Evolutionary conservation across 2,888 invertebrate species (phyloP), one percentile per base, ranked within the genome.

Genomic region (Leistus spinibarbis): DNA sequence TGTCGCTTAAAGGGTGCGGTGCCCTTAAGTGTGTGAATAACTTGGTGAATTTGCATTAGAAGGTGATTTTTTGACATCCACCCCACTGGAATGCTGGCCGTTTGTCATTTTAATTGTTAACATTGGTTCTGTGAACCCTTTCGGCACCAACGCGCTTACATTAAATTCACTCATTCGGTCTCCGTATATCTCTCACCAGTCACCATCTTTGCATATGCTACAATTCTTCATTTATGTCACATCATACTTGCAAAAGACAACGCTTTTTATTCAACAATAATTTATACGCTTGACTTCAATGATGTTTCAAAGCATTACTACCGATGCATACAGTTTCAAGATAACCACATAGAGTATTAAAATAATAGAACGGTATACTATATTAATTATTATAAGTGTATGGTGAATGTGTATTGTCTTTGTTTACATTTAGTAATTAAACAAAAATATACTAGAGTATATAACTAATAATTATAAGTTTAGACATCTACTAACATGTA

Each of bases 101-200:
- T 72, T 72, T 72, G 27, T 72, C 72, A 72, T 72, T 72, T 72
- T 72, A 72, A 66, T 72, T 72, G 72, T 72, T 72, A 66, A 72
- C 23, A 23, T 23, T 23, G 64, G 64, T 64, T 22, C 23, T 64
- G 7, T 16, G 23, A 64, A 64, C 64, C 64, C 64, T 64, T 64
- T 64, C 60, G 20, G 60, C 60, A 60, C 60, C 40, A 40, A 40
- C 40, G 40, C 40, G 20, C 57, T 57, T 20, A 20, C 57, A 57
- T 57, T 57, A 57, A 57, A 57, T 57, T 57, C 57, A 57, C 57
- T 57, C 57, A 57, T 20, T 40, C 40, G 40, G 40, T 40, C 2
- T 40, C 10, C 40, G 40, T 40, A 40, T 40, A 24, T 24, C 24
- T 7, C 24, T 24, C 24, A 24, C 24, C 24, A 40, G 40, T 40